Conservation (phyloP, 2,888 invertebrate genomes). For the Diarsia dahlii region DNA sequence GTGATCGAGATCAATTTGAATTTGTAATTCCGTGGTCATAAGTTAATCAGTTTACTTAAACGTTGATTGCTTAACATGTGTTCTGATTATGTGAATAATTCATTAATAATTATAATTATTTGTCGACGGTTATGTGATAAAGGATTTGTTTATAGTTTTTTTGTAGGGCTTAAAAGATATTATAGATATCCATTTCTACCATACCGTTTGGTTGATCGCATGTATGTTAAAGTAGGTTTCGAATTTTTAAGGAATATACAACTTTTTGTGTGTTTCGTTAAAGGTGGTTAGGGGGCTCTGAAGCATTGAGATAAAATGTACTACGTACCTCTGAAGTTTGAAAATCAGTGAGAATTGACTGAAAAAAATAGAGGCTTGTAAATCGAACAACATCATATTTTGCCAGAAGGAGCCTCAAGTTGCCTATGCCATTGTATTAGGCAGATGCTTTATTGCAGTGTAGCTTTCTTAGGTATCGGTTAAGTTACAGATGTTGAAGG, state of each 20-base stretch:
- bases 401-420: background rate
- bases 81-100: conserved; percentile 22
- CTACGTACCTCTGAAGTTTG: no score
- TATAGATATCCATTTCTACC: background rate
- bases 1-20: conserved; percentile 62
- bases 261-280: background rate
- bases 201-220: background rate
- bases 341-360: background rate
- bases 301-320: no score
- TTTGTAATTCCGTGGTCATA: conserved; percentile 54
- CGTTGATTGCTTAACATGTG: conserved; percentile 46
- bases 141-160: conserved; percentile 28
- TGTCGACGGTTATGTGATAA: background rate
- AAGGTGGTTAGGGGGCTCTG: background rate
- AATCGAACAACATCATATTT: background rate
- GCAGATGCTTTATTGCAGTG: background rate
- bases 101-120: conserved; percentile 28
- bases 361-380: background rate
- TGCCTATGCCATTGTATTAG: background rate
- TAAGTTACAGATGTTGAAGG: background rate
- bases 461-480: background rate
- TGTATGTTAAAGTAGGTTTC: background rate
- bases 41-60: conserved; percentile 45
- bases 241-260: background rate
- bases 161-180: background rate